Evolutionary conservation across 2,888 invertebrate species (phyloP).

Genomic region (Mesorhabditis belari): DNA sequence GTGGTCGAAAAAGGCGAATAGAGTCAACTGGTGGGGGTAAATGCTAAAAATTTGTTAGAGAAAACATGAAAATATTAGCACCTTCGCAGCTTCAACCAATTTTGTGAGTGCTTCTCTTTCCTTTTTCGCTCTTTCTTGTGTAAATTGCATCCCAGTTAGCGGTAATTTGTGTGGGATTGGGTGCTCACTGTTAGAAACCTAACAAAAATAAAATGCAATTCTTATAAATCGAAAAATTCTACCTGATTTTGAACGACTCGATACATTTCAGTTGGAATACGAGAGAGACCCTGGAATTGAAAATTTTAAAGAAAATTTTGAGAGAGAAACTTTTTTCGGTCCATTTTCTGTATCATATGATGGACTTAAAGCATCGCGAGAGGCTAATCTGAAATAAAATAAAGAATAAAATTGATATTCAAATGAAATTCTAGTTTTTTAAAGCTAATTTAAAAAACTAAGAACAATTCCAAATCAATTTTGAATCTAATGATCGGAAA

Average conservation of each 20-base stretch:
- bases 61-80: no score
- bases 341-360: no score
- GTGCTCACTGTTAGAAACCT: slow-evolving; percentile 19
- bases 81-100: slow-evolving; percentile 20
- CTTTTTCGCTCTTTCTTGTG: slow-evolving; percentile 14
- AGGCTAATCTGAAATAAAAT: no score
- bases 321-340: background rate
- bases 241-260: slow-evolving; percentile 16
- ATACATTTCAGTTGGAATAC: slow-evolving; percentile 19
- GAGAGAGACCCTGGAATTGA: slow-evolving; percentile 16
- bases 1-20: slow-evolving; percentile 16
- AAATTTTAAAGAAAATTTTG: slow-evolving; percentile 1
- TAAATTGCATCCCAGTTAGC: slow-evolving; percentile 12
- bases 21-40: slow-evolving; percentile 29
- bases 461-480: background rate
- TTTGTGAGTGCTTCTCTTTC: slow-evolving; percentile 20
- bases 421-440: no score
- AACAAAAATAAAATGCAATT: no score
- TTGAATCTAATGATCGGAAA: no score
- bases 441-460: no score
- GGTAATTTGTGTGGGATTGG: slow-evolving; percentile 20
- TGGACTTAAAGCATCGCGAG: background rate
- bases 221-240: background rate
- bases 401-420: no score
- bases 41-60: no score